A percentile compares a stretch with the other conserved stretches of the same genome.
These are phyloP conservation scores for Enteromius treurensis DNA, from an alignment of 2,797 vertebrate genomes.

Conservation along the genomic window DNA sequence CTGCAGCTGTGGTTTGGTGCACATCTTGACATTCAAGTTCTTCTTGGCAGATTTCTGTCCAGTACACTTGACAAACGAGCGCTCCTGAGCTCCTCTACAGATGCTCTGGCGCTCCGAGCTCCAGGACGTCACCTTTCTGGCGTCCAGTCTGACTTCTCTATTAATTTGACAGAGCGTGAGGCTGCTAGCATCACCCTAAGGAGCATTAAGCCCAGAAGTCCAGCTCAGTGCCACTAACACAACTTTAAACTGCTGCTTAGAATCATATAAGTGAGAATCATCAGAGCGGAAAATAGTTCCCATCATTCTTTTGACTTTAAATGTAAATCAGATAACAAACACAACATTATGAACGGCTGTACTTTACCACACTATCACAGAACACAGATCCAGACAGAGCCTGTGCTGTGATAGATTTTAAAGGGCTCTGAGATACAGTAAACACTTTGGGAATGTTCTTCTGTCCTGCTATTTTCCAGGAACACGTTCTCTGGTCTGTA, in stretches of 20 bases:
- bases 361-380: background rate
- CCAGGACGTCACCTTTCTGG: background rate
- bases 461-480: background rate
- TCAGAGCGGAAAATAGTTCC: too few species aligned
- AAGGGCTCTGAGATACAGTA: background rate
- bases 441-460: slow-evolving; percentile 8
- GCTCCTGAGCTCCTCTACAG: background rate
- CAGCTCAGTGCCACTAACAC: background rate
- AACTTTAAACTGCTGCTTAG: background rate
- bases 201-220: background rate
- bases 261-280: background rate
- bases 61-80: background rate
- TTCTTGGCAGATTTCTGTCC: background rate
- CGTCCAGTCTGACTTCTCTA: background rate
- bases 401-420: background rate
- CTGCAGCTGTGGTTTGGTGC: background rate
- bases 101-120: background rate
- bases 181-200: background rate
- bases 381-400: background rate
- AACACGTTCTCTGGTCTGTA: background rate
- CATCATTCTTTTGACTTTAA: too few species aligned
- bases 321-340: too few species aligned
- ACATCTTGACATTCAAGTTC: background rate
- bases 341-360: background rate
- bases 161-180: background rate